Conservation (phyloP, 53 echinoderm and acorn worm species). For the Astropecten irregularis region DNA sequence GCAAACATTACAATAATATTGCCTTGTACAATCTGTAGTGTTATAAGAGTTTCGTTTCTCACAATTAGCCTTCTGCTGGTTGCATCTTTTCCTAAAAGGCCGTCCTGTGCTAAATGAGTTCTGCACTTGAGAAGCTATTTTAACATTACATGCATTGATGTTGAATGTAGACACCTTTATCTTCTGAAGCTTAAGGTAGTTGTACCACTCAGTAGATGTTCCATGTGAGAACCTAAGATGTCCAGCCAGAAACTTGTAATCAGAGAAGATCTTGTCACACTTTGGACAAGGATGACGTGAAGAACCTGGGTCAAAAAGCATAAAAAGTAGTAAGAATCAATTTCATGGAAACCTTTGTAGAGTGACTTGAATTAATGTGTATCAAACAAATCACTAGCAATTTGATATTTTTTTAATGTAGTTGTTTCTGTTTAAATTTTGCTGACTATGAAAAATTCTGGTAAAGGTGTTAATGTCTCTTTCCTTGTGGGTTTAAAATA, state of each 20-base stretch:
- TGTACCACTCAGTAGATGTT: conserved; percentile 25
- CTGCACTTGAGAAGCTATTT: conserved; percentile 23
- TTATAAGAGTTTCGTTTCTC: neutral
- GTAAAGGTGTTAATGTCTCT: too few species aligned
- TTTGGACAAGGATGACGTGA: conserved; percentile 18
- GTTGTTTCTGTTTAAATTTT: neutral
- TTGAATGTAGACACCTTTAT: too few species aligned
- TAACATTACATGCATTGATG: conserved; percentile 1
- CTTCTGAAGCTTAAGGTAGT: too few species aligned
- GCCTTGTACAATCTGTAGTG: neutral
- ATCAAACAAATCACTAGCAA: neutral
- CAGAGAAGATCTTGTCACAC: conserved; percentile 29
- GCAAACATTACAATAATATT: neutral
- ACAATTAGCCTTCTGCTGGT: neutral
- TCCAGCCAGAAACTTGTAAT: conserved; percentile 9
- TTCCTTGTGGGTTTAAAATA: too few species aligned
- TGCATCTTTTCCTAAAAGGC: neutral
- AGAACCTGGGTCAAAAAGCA: neutral
- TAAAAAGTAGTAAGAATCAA: too few species aligned
- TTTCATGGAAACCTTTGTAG: too few species aligned
- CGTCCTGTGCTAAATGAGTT: neutral
- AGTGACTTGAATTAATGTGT: neutral
- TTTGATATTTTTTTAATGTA: neutral
- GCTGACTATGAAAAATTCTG: too few species aligned
- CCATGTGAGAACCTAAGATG: neutral